These are phyloP conservation scores for Eilema sororculum DNA, from an alignment of 2,888 invertebrate genomes.

Conservation along the genomic window DNA sequence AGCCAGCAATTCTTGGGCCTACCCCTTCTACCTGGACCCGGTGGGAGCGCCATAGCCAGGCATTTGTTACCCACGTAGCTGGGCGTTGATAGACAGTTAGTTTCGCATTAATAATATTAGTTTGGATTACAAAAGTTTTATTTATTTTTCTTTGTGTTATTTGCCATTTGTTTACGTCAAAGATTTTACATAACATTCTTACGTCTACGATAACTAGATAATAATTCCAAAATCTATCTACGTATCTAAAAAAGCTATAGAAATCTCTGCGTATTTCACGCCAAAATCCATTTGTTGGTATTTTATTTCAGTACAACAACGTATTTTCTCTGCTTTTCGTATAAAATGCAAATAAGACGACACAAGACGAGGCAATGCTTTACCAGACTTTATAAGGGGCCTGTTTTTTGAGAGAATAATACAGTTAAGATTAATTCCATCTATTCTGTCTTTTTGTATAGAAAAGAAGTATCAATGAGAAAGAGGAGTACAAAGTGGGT, in stretches of 20 bases:
- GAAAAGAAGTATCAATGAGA: not conserved
- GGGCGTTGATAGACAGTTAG: too few species aligned
- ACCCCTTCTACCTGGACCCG: too few species aligned
- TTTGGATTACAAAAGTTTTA: not conserved
- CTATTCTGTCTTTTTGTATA: not conserved
- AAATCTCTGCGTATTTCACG: conserved; percentile 2
- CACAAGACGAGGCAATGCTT: conserved; percentile 5
- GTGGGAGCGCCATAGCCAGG: too few species aligned
- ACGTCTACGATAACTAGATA: not conserved
- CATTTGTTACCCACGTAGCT: too few species aligned
- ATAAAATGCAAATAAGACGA: conserved; percentile 23
- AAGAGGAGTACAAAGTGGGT: too few species aligned
- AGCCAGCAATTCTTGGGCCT: too few species aligned
- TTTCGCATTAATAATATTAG: too few species aligned
- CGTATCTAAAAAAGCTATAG: conserved; percentile 16
- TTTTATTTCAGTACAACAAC: conserved; percentile 15
- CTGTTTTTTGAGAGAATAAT: conserved; percentile 30
- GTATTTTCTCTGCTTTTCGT: conserved; percentile 22
- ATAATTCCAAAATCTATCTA: conserved; percentile 9
- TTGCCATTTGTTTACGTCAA: not conserved
- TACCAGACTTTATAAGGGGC: conserved; percentile 33
- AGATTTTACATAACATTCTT: not conserved
- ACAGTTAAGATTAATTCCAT: not conserved
- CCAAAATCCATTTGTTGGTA: conserved; percentile 11
- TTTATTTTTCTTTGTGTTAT: not conserved